Base-by-base conservation (phyloP, 1,140 invertebrate species). In the Palaemon carinicauda region DNA sequence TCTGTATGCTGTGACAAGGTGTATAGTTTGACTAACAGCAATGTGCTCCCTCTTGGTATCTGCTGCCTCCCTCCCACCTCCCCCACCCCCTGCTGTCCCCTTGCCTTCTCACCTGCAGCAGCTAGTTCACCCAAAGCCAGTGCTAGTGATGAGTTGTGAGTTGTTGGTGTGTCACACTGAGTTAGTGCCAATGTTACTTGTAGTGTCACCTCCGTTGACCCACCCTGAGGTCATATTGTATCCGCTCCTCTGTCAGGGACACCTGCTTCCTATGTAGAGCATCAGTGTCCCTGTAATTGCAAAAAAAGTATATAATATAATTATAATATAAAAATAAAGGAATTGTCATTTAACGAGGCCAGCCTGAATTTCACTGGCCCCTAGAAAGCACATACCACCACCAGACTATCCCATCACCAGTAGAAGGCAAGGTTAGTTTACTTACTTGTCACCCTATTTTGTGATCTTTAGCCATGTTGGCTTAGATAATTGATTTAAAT, bases 111-210 rank as follows among this genome's bases (percentile, higher is more conserved):
- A 69, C 84, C 84, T 54, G 60, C 77, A 71, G 60, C 84, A 80
- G 84, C 84, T 80, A 86, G 84, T 73, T 80, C 54, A 80, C 77
- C 77, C 84, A 65, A 80, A 86, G 84, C 84, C 84, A 79, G 74
- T 86, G 84, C 77, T 86, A 86, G 84, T 74, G 77, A 86, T 53
- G 75, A 80, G 84, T 80, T 86, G 84, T 86, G 84, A 85, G 84
- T 86, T 85, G 82, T 85, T 78, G 80, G 80, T 82, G 80, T 82
- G 77, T 80, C 65, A 73, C 84, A 79, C 78, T 86, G 60, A 86
- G 77, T 86, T 86, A 86, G 84, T 86, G 84, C 84, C 84, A 86
- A 86, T 86, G 84, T 86, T 86, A 80, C 21, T 73, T 81, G 80
- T 73, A 69, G 80, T 81, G 41, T 73, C 80, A 81, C 80, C 60